These are phyloP conservation scores for Philaethria dido DNA, from an alignment of 2,888 invertebrate genomes.

Conservation along the genomic window DNA sequence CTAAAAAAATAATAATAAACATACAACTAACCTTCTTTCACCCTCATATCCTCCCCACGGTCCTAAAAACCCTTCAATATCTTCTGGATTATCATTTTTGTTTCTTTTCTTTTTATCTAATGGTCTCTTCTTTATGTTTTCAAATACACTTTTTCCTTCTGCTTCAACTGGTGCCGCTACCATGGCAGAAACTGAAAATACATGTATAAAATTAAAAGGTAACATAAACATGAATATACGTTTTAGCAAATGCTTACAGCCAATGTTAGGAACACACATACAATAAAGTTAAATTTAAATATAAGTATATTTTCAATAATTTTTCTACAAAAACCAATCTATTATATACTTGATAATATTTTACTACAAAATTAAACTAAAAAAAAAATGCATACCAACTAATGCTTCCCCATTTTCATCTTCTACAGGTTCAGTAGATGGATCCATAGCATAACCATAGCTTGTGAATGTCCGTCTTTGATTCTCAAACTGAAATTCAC, in stretches of 20 bases:
- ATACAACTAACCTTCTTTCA: slow-evolving; percentile 86
- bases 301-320: too few relatives aligned
- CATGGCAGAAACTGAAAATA: slow-evolving; percentile 85
- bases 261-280: too few relatives aligned
- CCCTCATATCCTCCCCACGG: slow-evolving; percentile 98
- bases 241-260: too few relatives aligned
- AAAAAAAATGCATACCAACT: slow-evolving; percentile 69
- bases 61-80: slow-evolving; percentile 97
- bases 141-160: slow-evolving; percentile 95
- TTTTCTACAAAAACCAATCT: too few relatives aligned
- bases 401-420: slow-evolving; percentile 73
- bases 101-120: slow-evolving; percentile 92
- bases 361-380: background rate
- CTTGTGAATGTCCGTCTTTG: slow-evolving; percentile 97
- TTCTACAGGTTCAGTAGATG: slow-evolving; percentile 86
- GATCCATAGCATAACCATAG: slow-evolving; percentile 97
- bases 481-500: slow-evolving; percentile 98
- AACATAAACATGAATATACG: too few relatives aligned
- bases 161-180: slow-evolving; percentile 88
- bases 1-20: background rate
- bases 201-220: too few relatives aligned
- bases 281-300: too few relatives aligned
- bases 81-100: slow-evolving; percentile 94
- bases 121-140: slow-evolving; percentile 88
- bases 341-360: too few relatives aligned